These are phyloP conservation scores for Agrotis exclamationis DNA, from an alignment of 2,888 invertebrate genomes.

Conservation along the genomic window DNA sequence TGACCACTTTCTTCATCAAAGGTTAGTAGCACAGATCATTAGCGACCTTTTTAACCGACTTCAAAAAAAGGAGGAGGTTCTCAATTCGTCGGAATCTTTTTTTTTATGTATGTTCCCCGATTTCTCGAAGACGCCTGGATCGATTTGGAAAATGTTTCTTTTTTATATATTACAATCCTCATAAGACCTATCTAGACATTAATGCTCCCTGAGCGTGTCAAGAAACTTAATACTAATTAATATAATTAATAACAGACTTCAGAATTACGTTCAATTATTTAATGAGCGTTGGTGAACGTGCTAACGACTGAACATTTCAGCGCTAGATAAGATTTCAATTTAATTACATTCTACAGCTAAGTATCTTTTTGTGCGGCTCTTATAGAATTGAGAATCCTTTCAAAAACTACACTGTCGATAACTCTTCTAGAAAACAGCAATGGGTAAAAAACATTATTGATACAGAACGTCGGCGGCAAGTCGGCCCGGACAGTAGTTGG, in stretches of 20 bases:
- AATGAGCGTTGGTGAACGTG: conserved; percentile 39
- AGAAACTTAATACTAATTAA: conserved; percentile 34
- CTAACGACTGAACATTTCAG: conserved; percentile 34
- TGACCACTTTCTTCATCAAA: no score
- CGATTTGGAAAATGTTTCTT: no score
- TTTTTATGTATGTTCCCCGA: no score
- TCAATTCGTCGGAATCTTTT: no score
- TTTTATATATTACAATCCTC: conserved; percentile 4
- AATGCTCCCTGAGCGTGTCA: conserved; percentile 12
- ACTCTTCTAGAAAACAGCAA: conserved; percentile 20
- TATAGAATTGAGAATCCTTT: conserved; percentile 28
- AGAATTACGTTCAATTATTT: conserved; percentile 33
- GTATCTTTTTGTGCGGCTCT: conserved; percentile 7
- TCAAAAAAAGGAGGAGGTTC: no score
- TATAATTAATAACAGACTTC: conserved; percentile 32
- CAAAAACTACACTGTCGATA: conserved; percentile 3
- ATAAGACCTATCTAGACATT: conserved; percentile 9
- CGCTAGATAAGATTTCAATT: conserved; percentile 32
- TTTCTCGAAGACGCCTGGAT: no score
- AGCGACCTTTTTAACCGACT: not conserved
- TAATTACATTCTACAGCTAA: conserved; percentile 17
- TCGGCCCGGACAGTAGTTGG: conserved; percentile 60
- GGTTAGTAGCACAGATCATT: not conserved
- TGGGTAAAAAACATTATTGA: conserved; percentile 54
- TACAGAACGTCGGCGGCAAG: conserved; percentile 44